Base-by-base conservation (phyloP, 2,888 invertebrate species). In the Colostygia pectinataria region DNA sequence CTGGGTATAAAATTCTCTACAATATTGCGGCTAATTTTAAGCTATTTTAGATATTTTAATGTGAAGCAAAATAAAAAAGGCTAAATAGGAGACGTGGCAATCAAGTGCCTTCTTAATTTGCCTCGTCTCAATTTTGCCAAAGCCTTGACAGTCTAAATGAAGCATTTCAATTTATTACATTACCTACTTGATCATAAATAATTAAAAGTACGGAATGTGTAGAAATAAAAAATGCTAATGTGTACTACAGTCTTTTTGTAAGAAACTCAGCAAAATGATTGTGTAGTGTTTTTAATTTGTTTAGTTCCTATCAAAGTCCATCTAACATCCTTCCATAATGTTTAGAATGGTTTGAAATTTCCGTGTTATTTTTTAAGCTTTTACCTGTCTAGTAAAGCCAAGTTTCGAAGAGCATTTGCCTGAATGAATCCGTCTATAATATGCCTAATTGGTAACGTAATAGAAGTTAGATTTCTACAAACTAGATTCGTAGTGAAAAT, bases 261-360 rank as follows among this genome's bases (percentile, higher is more conserved):
- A 55, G 33, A 44, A 53, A 60, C 52, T 56, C 57, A 68, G 43
- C 60, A 49, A 58, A 53, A 60, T 53, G 61, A 59, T 57, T 65
- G 62, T 63, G 65, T 65, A 66, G 66, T 53, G 59, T 54, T 57
- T 56, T 57, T 43, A 36, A 29, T 56, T 61, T 61, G 53, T 68
- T 72, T 66, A 66, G 65, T 71, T 73, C 66, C 65, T 65, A 68
- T 66, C 63, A 44, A 65, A 67, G 73, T 76, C 75, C 73, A 73
- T 73, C 61, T 61, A 50, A 61, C 65, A 68, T 74, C 75, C 75
- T 75, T 76, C 74, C 74, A 72, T 64, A 59, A 51, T 43, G 33
- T 34, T 55, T 56, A 42, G 46, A 40, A 44, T 51, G 27, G 34
- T 53, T 53, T 49, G 10, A 56, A 52, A 27, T 43, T 44, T 54